Evolutionary conservation across 2,113 vertebrate species (phyloP), one percentile per base, ranked within the genome.

Genomic region (Eulacestoma nigropectus): DNA sequence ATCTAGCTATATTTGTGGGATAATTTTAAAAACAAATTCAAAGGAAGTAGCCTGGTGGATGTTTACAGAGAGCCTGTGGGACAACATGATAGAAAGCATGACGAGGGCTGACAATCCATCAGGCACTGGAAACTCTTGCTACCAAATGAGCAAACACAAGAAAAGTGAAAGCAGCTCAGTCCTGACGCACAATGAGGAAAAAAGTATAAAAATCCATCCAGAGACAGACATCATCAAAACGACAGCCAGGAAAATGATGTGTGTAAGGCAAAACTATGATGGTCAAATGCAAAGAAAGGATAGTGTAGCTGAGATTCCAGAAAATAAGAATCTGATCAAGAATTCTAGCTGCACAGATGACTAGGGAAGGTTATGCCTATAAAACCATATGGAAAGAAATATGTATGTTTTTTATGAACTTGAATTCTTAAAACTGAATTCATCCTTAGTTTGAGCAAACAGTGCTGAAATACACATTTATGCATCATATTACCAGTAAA

Each of bases 131-230:
- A 96, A 92, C 20, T 84, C 80, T 65, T 87, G 67, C 63, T 86
- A 93, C 23, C 46, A 93, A 94, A 92, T 62, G 50, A 97, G 63
- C 82, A 90, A 92, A 85, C 26, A 59, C 32, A 46, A 82, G 32
- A 64, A 57, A 90, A 60, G 73, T 11, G 9, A 90, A 93, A 94
- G 12, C n/a, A 84, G 85, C 70, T 91, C 57, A 26, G 74, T 72
- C 29, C 21, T 87, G 49, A 87, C 0, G 8, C 27, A 82, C 13
- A 68, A 23, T 1, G 17, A 91, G 53, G 27, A 52, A 47, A 55
- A 82, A 87, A 82, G 9, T 1, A 35, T 5, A 74, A 57, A 82
- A 89, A 82, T 29, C 0, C 56, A 56, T 42, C 78, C 4, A 82
- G 30, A 30, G 69, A 79, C 13, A 75, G 52, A 59, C 57, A 79